These are phyloP conservation scores for Coreius guichenoti DNA, from an alignment of 2,797 vertebrate genomes.

Conservation along the genomic window DNA sequence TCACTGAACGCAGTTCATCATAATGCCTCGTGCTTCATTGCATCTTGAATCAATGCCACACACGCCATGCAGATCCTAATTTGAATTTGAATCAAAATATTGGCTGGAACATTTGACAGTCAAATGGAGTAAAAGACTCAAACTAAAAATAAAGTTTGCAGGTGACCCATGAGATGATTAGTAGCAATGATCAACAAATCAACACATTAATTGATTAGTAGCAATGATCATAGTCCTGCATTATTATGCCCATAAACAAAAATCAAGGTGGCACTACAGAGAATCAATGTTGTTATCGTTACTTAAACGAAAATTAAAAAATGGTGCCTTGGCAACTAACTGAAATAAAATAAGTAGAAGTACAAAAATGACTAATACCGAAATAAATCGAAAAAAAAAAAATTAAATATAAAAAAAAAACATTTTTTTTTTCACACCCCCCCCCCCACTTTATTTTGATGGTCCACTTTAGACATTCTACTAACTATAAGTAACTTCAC, in stretches of 20 bases:
- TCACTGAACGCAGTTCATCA: slow-evolving; percentile 34
- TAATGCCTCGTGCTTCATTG: slow-evolving; percentile 1
- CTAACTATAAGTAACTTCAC: too few relatives aligned
- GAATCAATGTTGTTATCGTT: neutral
- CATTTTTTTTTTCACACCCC: too few relatives aligned
- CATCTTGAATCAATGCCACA: slow-evolving; percentile 14
- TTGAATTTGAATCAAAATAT: neutral
- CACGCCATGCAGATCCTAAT: slow-evolving; percentile 4
- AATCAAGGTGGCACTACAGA: neutral
- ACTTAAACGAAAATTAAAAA: neutral
- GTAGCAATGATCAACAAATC: neutral
- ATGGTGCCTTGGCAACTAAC: too few relatives aligned
- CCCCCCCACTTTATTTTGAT: too few relatives aligned
- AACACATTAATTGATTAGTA: neutral
- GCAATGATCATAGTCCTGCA: neutral
- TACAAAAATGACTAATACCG: too few relatives aligned
- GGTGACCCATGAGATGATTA: neutral
- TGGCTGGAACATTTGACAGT: neutral
- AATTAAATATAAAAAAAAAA: too few relatives aligned
- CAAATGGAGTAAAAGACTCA: neutral
- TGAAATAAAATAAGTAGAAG: too few relatives aligned
- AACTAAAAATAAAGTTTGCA: neutral
- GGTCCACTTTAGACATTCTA: too few relatives aligned
- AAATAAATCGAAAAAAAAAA: too few relatives aligned
- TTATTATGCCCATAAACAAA: neutral